A percentile compares a stretch with the other conserved stretches of the same genome.
Conservation (phyloP, 30 jellyfish, hydroid and myxozoan genomes). For the Cassiopea andromeda region DNA sequence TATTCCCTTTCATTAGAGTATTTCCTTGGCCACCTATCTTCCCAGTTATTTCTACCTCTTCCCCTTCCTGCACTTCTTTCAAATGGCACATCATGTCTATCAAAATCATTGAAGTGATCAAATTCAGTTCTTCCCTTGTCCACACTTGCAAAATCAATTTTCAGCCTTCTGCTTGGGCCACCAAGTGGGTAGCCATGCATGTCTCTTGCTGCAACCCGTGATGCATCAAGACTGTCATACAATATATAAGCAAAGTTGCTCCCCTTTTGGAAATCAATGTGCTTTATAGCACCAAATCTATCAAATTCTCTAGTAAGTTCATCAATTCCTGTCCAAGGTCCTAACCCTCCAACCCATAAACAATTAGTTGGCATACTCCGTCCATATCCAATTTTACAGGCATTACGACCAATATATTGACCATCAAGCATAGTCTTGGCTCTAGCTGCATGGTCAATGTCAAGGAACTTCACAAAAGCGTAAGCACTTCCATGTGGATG, state of each 20-base stretch:
- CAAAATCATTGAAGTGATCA: slow-evolving; percentile 81
- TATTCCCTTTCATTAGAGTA: slow-evolving; percentile 51
- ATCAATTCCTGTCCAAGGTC: slow-evolving; percentile 93
- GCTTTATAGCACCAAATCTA: slow-evolving; percentile 94
- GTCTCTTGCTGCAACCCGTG: slow-evolving; percentile 97
- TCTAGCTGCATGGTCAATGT: slow-evolving; percentile 90
- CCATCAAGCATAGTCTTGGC: slow-evolving; percentile 89
- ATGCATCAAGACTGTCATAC: slow-evolving; percentile 97
- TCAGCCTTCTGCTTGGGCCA: slow-evolving; percentile 87
- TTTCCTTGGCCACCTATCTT: slow-evolving; percentile 61
- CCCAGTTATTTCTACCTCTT: slow-evolving; percentile 65
- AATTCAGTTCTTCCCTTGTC: slow-evolving; percentile 66
- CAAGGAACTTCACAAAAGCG: slow-evolving; percentile 92
- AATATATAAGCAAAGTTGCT: slow-evolving; percentile 81
- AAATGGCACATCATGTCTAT: slow-evolving; percentile 58
- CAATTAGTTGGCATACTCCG: slow-evolving; percentile 92
- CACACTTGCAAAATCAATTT: slow-evolving; percentile 94
- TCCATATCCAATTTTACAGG: slow-evolving; percentile 96
- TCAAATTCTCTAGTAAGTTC: slow-evolving; percentile 95
- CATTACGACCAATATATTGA: slow-evolving; percentile 82
- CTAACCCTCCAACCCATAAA: slow-evolving; percentile 98
- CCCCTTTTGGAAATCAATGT: slow-evolving; percentile 86
- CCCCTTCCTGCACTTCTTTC: slow-evolving; percentile 70
- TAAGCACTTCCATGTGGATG: slow-evolving; percentile 93
- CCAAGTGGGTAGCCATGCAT: slow-evolving; percentile 98